Evolutionary conservation across 1,140 invertebrate genomes (phyloP).

Genomic region (Laupala kohalensis): DNA sequence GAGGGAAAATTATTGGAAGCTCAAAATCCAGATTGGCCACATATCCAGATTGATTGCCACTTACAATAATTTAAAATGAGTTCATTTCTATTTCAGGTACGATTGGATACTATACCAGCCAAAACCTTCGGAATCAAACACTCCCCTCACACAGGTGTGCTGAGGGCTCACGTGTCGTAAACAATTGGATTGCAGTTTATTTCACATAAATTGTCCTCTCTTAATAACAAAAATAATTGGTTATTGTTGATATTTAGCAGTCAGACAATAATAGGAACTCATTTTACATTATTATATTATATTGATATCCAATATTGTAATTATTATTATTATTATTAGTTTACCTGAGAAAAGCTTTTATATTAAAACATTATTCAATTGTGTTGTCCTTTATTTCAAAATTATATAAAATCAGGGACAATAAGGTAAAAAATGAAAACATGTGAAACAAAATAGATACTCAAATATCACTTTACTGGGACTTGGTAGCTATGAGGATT

Average conservation of each 20-base stretch:
- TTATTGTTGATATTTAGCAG: not conserved
- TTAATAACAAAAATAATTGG: too few relatives aligned
- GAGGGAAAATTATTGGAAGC: not conserved
- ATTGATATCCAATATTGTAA: too few relatives aligned
- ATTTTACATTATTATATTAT: too few relatives aligned
- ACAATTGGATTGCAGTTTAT: not conserved
- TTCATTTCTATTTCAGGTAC: constrained; percentile 29
- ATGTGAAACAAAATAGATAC: not conserved
- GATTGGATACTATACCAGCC: constrained; percentile 42
- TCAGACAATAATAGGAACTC: not conserved
- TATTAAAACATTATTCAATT: too few relatives aligned
- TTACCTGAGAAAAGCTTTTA: too few relatives aligned
- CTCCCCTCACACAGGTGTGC: constrained; percentile 60
- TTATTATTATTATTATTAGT: too few relatives aligned
- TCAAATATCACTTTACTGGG: not conserved
- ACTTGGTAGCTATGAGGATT: not conserved
- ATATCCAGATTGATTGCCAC: not conserved
- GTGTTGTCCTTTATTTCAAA: too few relatives aligned
- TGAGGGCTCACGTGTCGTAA: constrained; percentile 31
- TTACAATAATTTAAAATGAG: not conserved
- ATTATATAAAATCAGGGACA: not conserved
- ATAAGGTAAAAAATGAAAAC: not conserved
- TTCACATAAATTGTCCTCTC: not conserved
- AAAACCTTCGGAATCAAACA: constrained; percentile 81
- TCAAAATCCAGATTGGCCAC: too few relatives aligned